Evolutionary conservation across 2,797 vertebrate genomes (phyloP), one percentile per base, ranked within the genome.

Genomic region (Rhynchotus rufescens): DNA sequence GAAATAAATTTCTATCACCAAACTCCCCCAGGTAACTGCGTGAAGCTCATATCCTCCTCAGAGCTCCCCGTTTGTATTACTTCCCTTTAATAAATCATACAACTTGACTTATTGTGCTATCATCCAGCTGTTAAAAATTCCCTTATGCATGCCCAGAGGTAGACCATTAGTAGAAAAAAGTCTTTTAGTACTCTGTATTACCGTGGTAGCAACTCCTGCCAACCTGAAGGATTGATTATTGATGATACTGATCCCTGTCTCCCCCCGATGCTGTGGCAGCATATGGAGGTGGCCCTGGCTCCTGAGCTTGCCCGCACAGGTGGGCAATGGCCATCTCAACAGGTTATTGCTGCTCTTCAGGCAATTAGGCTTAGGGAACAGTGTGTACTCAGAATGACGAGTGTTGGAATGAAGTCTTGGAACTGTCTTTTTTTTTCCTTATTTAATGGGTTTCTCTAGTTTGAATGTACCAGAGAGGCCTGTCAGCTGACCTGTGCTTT

Each of bases 401-500:
- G 90, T 93, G 82, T 76, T 95, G 82, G 79, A 89, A 69, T 54
- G 19, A 40, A 38, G 10, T 94, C 86, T 93, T 90, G 81, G 92
- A 95, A 17, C 73, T 91, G 90, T 87, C 88, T 92, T 94, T 92
- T 94, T 0, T 40, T 40, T 40, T 79, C 65, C 91, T 88, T 88
- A n/a, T 44, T 95, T 95, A 94, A 95, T 95, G 83, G 86, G 11
- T 83, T 23, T 93, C 76, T 90, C 71, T 93, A 72, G 94, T 92
- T 86, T 75, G 69, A 90, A n/a, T 69, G 73, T 90, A 75, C 66
- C 69, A 66, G 73, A 45, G 62, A 95, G 59, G 51, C 10, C 84
- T 85, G 86, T 80, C 93, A 95, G 66, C 79, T 93, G 94, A 90
- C 92, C 92, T 80, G 60, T 92, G 88, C 90, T 94, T 80, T 95